Evolutionary conservation across 1,140 invertebrate genomes (phyloP).

Genomic region (Zaprionus kolodkinae): DNA sequence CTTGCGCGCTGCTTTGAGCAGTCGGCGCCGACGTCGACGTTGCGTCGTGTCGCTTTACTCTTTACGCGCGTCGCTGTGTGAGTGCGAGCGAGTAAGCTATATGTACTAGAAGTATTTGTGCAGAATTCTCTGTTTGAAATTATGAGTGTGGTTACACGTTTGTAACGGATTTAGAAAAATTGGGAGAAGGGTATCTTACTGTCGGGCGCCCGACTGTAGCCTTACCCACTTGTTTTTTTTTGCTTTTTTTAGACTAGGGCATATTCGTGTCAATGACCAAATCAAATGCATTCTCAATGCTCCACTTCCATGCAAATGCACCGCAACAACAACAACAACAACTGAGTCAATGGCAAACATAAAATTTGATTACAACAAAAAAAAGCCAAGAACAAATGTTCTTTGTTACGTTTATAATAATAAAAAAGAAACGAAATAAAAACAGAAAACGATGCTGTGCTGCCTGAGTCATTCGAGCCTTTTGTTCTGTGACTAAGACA

Average conservation of each 20-base stretch:
- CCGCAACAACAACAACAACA: constrained; percentile 38
- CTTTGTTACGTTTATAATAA: constrained; percentile 28
- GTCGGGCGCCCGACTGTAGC: too few relatives aligned
- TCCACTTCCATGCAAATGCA: constrained; percentile 54
- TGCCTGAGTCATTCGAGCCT: constrained; percentile 34
- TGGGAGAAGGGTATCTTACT: too few relatives aligned
- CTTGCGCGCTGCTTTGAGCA: too few relatives aligned
- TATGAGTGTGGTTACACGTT: too few relatives aligned
- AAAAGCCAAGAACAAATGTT: constrained; percentile 29
- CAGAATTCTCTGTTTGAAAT: too few relatives aligned
- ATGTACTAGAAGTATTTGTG: too few relatives aligned
- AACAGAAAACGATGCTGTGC: constrained; percentile 30
- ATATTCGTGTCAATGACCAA: constrained; percentile 74
- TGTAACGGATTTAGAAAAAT: too few relatives aligned
- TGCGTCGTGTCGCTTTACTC: too few relatives aligned
- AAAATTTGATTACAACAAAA: constrained; percentile 65
- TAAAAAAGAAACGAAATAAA: background rate
- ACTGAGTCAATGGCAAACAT: constrained; percentile 57
- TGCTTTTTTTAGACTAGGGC: constrained; percentile 42
- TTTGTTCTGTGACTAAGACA: constrained; percentile 38
- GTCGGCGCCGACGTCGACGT: too few relatives aligned
- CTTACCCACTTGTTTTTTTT: constrained; percentile 22
- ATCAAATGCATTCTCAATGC: constrained; percentile 55
- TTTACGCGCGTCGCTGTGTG: too few relatives aligned
- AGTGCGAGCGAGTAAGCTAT: too few relatives aligned